Evolutionary conservation across 2,797 vertebrate genomes (phyloP), one percentile per base, ranked within the genome.

Genomic region (Coregonus ussuriensis): DNA sequence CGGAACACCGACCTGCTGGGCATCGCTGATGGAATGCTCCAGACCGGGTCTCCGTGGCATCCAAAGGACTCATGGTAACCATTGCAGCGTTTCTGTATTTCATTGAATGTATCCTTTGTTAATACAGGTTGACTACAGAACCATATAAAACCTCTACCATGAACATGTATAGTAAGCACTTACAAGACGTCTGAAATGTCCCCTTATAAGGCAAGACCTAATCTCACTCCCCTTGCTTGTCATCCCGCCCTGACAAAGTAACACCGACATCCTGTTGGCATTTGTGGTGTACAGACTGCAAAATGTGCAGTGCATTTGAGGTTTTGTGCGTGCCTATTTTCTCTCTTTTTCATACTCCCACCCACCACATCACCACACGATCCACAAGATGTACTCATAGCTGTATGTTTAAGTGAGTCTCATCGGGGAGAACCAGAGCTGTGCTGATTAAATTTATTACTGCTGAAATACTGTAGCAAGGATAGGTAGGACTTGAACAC

Each of bases 1-100:
- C 93, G 94, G 77, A 99, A 99, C 89, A 93, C 96, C 16, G 98
- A 99, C 90, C 88, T 1, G 18, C 89, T 99, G 78, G 98, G 98
- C 18, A 71, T 99, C 1, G 96, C 96, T 18, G 97, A 99, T 0
- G 98, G 98, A 79, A 99, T 99, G 97, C 77, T 98, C 88, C 93
- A 93, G 91, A 96, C 92, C 0, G 96, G 94, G 88, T 94, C 56
- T 99, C 97, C 0, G 31, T 98, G 81, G 93, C 94, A 29, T 91
- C 89, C 62, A 99, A 97, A 87, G 88, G 92, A 1, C 14, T 98
- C 0, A 99, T 98, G 93, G 98, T 99, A 94, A 83, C 11, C 33
- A 35, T 16, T 5, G 66, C 25, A 11, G 4, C 18, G 9, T 25
- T 18, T 18, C 72, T 13, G 7, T 25, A 25, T 63, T 63, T 25